These are phyloP conservation scores for Eremophila alpestris DNA, from an alignment of 2,797 vertebrate genomes.

Conservation along the genomic window DNA sequence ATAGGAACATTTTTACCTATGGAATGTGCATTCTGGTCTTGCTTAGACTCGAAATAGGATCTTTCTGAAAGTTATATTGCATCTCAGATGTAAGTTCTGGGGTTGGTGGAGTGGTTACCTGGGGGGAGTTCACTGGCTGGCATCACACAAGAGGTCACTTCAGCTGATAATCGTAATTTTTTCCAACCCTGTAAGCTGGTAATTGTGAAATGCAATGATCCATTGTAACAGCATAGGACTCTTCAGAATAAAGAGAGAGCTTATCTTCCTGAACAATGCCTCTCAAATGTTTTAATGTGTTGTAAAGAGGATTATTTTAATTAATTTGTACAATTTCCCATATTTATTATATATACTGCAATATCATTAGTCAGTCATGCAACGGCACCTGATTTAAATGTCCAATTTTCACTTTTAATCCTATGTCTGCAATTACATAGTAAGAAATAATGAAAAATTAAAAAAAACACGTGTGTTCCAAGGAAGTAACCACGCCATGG, in stretches of 20 bases:
- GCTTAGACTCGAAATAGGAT: neutral
- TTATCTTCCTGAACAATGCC: constrained; percentile 59
- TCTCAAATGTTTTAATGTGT: constrained; percentile 64
- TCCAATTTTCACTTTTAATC: neutral
- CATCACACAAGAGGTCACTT: neutral
- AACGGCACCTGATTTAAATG: neutral
- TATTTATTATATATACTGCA: constrained; percentile 10
- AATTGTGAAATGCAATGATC: neutral
- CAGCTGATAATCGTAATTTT: neutral
- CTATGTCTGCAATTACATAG: neutral
- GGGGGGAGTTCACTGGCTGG: neutral
- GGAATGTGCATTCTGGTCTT: neutral
- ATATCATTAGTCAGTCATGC: neutral
- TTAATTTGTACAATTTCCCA: constrained; percentile 71
- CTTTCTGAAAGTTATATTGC: neutral
- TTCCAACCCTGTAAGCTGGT: neutral
- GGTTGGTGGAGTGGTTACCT: neutral
- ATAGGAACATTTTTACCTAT: neutral
- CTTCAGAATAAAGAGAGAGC: constrained; percentile 23
- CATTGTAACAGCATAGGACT: neutral
- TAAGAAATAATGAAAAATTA: neutral
- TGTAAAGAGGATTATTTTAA: constrained; percentile 73
- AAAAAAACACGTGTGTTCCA: neutral
- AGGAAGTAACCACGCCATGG: neutral
- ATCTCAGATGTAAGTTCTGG: neutral